phyloP scores from a whole-genome alignment of 2,797 vertebrate genomes.

The Serranus cabrilla region DNA sequence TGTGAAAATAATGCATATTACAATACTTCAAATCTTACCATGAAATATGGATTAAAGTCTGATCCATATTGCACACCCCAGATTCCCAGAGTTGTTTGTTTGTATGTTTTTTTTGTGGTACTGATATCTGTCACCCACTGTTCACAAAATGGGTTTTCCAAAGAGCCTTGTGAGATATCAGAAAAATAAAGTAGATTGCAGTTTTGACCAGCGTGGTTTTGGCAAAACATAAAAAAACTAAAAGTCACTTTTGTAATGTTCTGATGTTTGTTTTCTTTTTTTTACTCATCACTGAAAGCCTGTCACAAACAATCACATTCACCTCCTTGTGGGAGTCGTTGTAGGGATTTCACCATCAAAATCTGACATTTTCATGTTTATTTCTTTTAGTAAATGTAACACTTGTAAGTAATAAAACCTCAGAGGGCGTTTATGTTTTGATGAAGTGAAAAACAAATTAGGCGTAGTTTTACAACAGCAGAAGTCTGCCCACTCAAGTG shows the following conservation, averaged over 20 bases:
- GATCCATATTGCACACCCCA: background rate
- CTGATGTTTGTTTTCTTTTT: background rate
- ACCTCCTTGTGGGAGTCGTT: background rate
- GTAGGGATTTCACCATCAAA: background rate
- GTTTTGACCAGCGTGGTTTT: background rate
- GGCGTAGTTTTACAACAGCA: background rate
- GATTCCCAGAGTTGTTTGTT: too few relatives aligned
- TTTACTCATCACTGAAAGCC: background rate
- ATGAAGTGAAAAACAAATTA: conserved; percentile 5
- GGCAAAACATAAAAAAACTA: background rate
- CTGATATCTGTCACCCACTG: background rate
- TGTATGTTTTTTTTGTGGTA: background rate
- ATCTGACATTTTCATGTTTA: conserved; percentile 12
- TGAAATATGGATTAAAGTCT: background rate
- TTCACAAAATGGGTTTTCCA: background rate
- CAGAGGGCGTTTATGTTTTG: background rate
- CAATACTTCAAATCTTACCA: background rate
- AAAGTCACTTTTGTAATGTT: background rate
- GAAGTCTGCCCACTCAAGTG: background rate
- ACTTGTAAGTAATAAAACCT: conserved; percentile 14
- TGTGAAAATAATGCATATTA: background rate
- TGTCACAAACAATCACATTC: background rate
- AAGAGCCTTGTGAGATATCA: background rate
- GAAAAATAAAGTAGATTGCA: background rate
- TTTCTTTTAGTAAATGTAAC: conserved; percentile 15